Percentiles rank a stretch among this genome's conserved stretches.
phyloP scores from a whole-genome alignment of 2,888 invertebrate genomes.

The Lepidocyrtinus sp. region DNA sequence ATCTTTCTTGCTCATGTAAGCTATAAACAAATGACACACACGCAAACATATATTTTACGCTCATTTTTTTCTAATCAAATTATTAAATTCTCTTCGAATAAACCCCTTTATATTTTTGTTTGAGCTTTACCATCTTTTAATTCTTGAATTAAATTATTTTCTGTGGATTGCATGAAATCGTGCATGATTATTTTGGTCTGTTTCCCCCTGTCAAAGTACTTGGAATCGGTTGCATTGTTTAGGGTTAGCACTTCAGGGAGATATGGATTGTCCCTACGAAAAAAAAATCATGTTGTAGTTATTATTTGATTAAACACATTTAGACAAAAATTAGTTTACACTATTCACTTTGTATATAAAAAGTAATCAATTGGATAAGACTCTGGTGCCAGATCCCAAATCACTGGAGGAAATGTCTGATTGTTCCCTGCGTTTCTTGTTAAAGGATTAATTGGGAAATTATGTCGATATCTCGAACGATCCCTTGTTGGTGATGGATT shows the following conservation, averaged over 20 bases:
- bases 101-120: background rate
- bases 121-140: constrained; percentile 54
- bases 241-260: constrained; percentile 30
- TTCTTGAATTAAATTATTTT: constrained; percentile 34
- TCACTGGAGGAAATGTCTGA: constrained; percentile 38
- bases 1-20: constrained; percentile 16
- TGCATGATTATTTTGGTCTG: constrained; percentile 66
- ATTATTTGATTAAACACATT: no score
- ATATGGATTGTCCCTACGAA: constrained; percentile 44
- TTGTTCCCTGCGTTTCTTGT: constrained; percentile 41
- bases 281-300: background rate
- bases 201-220: constrained; percentile 44
- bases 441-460: constrained; percentile 43
- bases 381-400: constrained; percentile 52
- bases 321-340: no score
- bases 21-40: background rate
- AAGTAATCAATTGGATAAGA: constrained; percentile 56
- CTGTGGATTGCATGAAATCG: constrained; percentile 63
- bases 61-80: background rate
- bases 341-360: constrained; percentile 50
- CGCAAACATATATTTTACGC: background rate
- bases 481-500: constrained; percentile 22
- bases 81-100: background rate
- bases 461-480: constrained; percentile 41
- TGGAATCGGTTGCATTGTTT: constrained; percentile 45